phyloP scores from a whole-genome alignment of 2,797 vertebrate species.

The Fringilla coelebs region DNA sequence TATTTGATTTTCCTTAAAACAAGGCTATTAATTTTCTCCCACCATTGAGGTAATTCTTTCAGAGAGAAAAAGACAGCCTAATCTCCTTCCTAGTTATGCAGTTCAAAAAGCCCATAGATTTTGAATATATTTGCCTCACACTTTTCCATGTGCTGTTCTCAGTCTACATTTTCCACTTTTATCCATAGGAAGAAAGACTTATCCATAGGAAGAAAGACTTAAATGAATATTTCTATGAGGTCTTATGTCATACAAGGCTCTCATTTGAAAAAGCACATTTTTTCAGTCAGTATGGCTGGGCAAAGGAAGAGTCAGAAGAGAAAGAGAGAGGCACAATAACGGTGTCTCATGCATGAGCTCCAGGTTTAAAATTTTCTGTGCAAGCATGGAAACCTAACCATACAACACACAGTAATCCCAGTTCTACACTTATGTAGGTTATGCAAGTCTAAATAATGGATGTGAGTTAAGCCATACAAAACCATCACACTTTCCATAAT shows the following conservation, averaged over 20 bases:
- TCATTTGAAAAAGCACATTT: neutral
- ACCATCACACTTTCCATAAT: neutral
- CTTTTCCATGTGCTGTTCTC: neutral
- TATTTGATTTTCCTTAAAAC: neutral
- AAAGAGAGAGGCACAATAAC: neutral
- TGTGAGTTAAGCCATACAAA: neutral
- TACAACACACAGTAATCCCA: neutral
- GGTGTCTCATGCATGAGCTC: neutral
- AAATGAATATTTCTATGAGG: neutral
- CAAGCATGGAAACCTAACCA: neutral
- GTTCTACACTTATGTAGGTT: neutral
- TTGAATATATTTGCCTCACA: neutral
- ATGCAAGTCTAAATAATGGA: neutral
- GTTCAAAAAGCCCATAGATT: neutral
- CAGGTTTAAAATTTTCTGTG: neutral
- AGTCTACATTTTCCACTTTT: neutral
- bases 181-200: neutral
- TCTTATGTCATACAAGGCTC: neutral
- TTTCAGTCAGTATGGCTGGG: neutral
- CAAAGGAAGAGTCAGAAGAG: neutral
- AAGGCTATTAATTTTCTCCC: neutral
- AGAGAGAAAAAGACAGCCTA: neutral
- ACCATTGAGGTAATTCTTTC: neutral
- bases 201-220: neutral
- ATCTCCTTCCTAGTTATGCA: neutral